Base-by-base conservation (phyloP, 2,888 invertebrate genomes). In the Tetheella fluctuosa region DNA sequence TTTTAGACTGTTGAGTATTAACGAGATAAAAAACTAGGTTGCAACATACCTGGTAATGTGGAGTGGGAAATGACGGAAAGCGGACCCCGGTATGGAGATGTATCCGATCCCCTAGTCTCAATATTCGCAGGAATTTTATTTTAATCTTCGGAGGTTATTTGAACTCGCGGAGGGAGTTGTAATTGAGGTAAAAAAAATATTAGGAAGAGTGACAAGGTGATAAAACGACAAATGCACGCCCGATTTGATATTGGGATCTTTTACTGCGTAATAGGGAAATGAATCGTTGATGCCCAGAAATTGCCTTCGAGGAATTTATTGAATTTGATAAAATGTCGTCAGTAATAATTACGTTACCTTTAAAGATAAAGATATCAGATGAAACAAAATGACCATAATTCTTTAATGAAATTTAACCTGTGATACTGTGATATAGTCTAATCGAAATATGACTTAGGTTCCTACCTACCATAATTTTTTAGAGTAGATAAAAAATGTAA, bases 141-240 rank as follows among this genome's bases (percentile, higher is more conserved):
- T 13, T 34, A 34, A 34, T 34, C 86, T 85, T 89, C 84, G 86
- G 86, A 85, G 85, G 85, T 85, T 75, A 86, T 86, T 89, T 84
- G 86, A 85, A 68, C 82, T 84, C 80, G 77, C 74, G 79, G 73
- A 84, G 83, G 81, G 84, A 82, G 79, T 81, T 84, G 86, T 88
- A 86, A 88, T 89, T 86, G 85, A 86, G 86, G 86, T 84, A 85
- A 85, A 83, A 83, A 85, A 88, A 83, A 86, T 85, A 88, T 85
- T 85, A 85, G 84, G 83, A 84, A 79, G 84, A 87, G 84, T 85
- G 87, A 89, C 87, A 86, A 89, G 88, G 88, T 87, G 87, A 88
- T 89, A 88, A 89, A 89, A 88, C 84, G 89, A 85, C 86, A 87
- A 88, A 85, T 85, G 87, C 86, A 83, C 87, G 85, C 81, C 81